These are phyloP conservation scores for Naja naja DNA, from an alignment of 2,113 vertebrate species.

Conservation along the genomic window DNA sequence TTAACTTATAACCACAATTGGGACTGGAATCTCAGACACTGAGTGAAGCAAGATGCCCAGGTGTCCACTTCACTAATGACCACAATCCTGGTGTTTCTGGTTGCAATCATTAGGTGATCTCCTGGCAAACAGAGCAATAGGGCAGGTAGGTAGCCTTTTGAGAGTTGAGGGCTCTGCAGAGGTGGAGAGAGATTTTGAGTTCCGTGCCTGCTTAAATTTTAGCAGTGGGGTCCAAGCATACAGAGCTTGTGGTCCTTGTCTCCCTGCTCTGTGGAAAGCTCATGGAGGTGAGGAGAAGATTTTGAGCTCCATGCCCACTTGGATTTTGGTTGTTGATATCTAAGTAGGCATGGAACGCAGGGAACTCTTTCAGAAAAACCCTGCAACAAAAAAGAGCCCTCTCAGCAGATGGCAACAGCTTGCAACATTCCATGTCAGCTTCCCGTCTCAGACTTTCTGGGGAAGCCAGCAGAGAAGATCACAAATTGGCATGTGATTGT, in stretches of 20 bases:
- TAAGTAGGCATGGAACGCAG: not conserved
- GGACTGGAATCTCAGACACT: not conserved
- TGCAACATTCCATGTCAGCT: not conserved
- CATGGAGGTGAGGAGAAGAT: not conserved
- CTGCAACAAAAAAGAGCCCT: not conserved
- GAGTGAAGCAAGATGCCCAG: not conserved
- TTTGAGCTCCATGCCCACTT: not conserved
- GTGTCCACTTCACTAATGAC: not conserved
- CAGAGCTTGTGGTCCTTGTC: not conserved
- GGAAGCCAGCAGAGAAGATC: not conserved
- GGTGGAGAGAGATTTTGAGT: not conserved
- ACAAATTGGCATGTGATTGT: not conserved
- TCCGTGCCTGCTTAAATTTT: not conserved
- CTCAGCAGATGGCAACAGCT: not conserved
- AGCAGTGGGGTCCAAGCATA: not conserved
- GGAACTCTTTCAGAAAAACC: not conserved
- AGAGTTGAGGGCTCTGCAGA: not conserved
- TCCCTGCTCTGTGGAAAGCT: not conserved
- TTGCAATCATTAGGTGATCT: not conserved
- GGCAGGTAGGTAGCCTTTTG: not conserved
- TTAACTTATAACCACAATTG: not conserved
- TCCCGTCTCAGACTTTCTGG: not conserved
- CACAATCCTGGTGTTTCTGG: not conserved
- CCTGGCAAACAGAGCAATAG: not conserved
- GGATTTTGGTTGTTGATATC: not conserved